Conservation (phyloP, 2,113 vertebrate species). For the Elanus axillaris region DNA sequence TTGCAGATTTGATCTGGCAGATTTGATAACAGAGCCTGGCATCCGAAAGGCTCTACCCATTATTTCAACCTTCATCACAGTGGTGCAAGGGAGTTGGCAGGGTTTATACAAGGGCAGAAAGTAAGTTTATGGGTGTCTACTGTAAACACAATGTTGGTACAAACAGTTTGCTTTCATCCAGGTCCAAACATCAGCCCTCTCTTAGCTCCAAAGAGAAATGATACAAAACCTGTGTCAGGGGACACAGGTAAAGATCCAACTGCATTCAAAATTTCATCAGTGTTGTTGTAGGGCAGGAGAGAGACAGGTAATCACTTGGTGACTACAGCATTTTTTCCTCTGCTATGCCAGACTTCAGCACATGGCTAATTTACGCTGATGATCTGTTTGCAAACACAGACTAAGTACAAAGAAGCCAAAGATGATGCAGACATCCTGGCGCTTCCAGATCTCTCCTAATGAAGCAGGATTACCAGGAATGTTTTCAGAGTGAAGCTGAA, state of each 20-base stretch:
- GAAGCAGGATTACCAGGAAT: not conserved
- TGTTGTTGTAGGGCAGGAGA: not conserved
- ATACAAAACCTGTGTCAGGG: not conserved
- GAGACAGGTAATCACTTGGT: not conserved
- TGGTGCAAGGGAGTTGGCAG: not conserved
- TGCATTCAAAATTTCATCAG: not conserved
- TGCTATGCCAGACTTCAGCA: not conserved
- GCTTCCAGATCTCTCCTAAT: not conserved
- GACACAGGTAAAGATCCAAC: not conserved
- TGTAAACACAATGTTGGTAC: not conserved
- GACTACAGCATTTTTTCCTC: not conserved
- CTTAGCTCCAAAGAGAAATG: not conserved
- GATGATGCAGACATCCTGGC: not conserved
- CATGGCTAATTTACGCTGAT: not conserved
- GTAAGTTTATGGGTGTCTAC: not conserved
- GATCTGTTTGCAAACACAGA: not conserved
- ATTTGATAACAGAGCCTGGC: not conserved
- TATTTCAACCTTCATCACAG: not conserved
- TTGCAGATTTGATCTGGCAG: not conserved
- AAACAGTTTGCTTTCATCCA: not conserved
- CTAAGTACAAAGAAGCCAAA: not conserved
- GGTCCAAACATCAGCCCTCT: not conserved
- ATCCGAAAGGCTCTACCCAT: not conserved
- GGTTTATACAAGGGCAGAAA: not conserved
- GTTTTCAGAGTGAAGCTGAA: not conserved